Evolutionary conservation across 2,888 invertebrate species (phyloP), one percentile per base, ranked within the genome.

Genomic region (Chelonus formosanus): DNA sequence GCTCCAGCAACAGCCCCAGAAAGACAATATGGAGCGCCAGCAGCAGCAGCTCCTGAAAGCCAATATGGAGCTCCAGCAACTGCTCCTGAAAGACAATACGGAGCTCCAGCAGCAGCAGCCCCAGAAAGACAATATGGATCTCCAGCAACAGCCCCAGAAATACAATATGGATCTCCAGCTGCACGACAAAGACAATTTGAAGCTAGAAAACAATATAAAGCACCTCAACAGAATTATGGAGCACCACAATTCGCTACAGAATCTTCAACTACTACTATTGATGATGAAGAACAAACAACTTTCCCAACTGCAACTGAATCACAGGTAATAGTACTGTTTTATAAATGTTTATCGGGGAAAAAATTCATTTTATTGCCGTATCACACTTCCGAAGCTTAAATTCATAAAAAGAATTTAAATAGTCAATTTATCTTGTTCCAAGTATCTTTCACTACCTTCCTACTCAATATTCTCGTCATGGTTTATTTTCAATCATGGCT

Each of bases 241-340:
- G 79, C 76, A 20, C 76, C 80, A 40, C 76, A 47, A 10, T 77
- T 79, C 31, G 74, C 79, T 47, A 81, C 79, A 8, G 79, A 85
- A 65, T 71, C 74, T 78, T 82, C 71, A 59, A 86, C 65, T 74
- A 84, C 75, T 78, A 82, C 80, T 6, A 81, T 80, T 36, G 71
- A 70, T 50, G 81, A 70, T 52, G 81, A 81, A 36, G 80, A 82
- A 8, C 65, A 77, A 3, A 79, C 81, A 31, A 84, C 85, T n/a
- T 81, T 81, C 7, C 70, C 78, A 34, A 75, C 77, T 62, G 73
- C 78, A 47, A 74, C 77, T 31, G 76, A 78, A 43, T 74, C 80
- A 5, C 80, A 83, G 76, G 84, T 80, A 63, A 73, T 68, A 60
- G 35, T n/a, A n/a, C n/a, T 55, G 35, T 57, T 53, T 58, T 36